Conservation (phyloP, 2,888 invertebrate species). For the Chrysolina americana region DNA sequence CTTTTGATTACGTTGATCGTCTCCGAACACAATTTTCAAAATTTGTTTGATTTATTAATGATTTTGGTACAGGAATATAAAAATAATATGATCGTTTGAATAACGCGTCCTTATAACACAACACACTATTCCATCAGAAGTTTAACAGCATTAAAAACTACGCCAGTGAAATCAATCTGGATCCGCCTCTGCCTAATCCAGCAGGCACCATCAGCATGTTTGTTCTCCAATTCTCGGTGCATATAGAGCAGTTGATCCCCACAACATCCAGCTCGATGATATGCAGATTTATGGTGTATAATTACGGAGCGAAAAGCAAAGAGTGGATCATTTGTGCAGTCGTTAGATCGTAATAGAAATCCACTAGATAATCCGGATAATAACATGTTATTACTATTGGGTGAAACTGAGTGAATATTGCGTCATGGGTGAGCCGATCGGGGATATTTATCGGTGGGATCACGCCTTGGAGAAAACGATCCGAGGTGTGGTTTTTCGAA, state of each 20-base stretch:
- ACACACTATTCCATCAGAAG: no score
- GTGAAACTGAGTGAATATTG: conserved; percentile 13
- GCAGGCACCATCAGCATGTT: conserved; percentile 27
- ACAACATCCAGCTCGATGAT: conserved; percentile 34
- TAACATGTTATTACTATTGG: conserved; percentile 38
- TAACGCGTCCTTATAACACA: no score
- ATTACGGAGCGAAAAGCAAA: conserved; percentile 40
- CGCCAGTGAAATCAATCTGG: not conserved
- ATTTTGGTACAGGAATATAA: no score
- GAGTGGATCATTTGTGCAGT: conserved; percentile 40
- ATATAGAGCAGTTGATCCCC: conserved; percentile 24
- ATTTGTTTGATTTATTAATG: no score
- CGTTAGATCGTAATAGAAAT: conserved; percentile 46
- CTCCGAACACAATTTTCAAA: no score
- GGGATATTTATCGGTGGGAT: not conserved
- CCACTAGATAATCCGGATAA: conserved; percentile 38
- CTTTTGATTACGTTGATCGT: no score
- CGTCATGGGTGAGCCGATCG: conserved; percentile 17
- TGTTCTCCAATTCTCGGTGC: conserved; percentile 39
- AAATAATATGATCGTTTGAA: no score
- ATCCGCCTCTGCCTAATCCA: conserved; percentile 18
- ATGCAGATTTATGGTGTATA: conserved; percentile 44
- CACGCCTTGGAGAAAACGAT: conserved; percentile 2
- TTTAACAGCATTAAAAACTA: no score
- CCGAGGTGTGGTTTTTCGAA: conserved; percentile 9